Conservation (phyloP, 2,113 vertebrate genomes). For the Odocoileus virginianus region DNA sequence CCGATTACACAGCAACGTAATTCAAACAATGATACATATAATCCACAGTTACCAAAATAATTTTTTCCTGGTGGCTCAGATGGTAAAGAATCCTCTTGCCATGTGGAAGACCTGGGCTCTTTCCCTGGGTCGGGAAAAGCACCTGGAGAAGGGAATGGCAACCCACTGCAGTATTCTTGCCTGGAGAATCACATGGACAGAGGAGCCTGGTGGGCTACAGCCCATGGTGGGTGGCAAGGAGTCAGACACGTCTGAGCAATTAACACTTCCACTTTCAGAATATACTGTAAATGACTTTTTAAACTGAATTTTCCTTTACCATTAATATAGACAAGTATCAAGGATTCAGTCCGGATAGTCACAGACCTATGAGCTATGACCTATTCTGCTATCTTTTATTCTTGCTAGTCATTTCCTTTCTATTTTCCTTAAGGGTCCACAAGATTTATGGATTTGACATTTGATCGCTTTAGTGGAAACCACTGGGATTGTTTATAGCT, state of each 20-base stretch:
- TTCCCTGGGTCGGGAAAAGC: background rate
- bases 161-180: background rate
- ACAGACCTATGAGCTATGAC: background rate
- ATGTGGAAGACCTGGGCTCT: background rate
- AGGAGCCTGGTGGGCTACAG: background rate
- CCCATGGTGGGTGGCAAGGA: background rate
- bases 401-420: background rate
- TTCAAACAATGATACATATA: background rate
- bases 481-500: background rate
- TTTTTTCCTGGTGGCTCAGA: background rate
- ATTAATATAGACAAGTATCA: background rate
- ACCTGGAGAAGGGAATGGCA: background rate
- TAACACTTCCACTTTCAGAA: background rate
- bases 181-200: background rate
- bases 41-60: background rate
- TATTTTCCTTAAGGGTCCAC: background rate
- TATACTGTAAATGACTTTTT: background rate
- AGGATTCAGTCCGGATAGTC: background rate
- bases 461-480: background rate
- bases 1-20: background rate
- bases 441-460: background rate
- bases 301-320: background rate
- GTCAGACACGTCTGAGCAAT: background rate
- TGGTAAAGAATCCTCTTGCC: background rate
- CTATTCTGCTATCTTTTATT: background rate